phyloP scores from a whole-genome alignment of 2,113 vertebrate species.

The Ictidomys tridecemlineatus region DNA sequence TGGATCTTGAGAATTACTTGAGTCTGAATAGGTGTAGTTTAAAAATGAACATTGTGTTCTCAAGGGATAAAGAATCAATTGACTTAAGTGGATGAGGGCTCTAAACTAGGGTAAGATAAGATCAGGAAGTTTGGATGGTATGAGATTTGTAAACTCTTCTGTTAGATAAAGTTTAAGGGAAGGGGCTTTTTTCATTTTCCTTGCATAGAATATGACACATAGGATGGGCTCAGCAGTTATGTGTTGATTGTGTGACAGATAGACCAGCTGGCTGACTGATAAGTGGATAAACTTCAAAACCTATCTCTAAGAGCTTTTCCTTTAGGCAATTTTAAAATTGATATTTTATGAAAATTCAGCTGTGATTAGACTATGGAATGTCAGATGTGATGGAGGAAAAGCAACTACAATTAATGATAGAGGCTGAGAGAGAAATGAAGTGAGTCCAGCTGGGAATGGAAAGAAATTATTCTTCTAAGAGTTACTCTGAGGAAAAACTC shows the following conservation, averaged over 20 bases:
- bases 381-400: background rate
- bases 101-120: background rate
- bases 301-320: background rate
- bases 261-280: background rate
- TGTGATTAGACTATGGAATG: background rate
- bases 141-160: background rate
- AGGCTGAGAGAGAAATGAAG: background rate
- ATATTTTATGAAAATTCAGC: background rate
- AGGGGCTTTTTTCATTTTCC: conserved; percentile 25
- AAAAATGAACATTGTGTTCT: background rate
- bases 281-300: background rate
- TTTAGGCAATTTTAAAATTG: background rate
- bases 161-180: background rate
- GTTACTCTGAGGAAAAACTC: background rate
- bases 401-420: background rate
- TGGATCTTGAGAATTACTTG: background rate
- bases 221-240: background rate
- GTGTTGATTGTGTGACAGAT: background rate
- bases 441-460: background rate
- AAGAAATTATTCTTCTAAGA: background rate
- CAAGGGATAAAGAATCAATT: background rate
- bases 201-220: background rate
- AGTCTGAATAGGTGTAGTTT: background rate
- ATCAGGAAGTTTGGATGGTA: background rate
- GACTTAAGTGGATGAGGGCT: background rate